Percentiles rank a stretch among this genome's conserved stretches.
Conservation (phyloP, 2,888 invertebrate genomes). For the Dasysyrphus albostriatus region DNA sequence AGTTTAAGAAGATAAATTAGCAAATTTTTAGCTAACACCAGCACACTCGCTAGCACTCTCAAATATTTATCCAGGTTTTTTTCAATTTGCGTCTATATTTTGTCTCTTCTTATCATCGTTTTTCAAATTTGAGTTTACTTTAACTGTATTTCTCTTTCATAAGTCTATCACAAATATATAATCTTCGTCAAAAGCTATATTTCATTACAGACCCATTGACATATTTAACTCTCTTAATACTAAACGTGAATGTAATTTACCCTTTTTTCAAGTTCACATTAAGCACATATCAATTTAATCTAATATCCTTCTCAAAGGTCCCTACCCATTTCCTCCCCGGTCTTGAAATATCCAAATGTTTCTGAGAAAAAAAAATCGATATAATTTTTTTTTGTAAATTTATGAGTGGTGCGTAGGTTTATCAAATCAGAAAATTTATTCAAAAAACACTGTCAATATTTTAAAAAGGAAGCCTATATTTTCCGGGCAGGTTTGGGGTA, state of each 20-base stretch:
- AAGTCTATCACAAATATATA: too few relatives aligned
- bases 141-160: too few relatives aligned
- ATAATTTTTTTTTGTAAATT: slow-evolving; percentile 44
- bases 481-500: slow-evolving; percentile 26
- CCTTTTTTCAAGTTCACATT: slow-evolving; percentile 15
- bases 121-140: too few relatives aligned
- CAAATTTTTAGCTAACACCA: too few relatives aligned
- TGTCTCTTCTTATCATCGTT: too few relatives aligned
- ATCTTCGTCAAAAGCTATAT: background rate
- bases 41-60: too few relatives aligned
- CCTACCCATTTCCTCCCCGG: background rate
- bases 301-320: background rate
- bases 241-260: slow-evolving; percentile 11
- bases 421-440: slow-evolving; percentile 63
- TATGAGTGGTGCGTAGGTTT: slow-evolving; percentile 48
- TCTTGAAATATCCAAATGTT: background rate
- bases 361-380: background rate
- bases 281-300: background rate
- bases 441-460: slow-evolving; percentile 58
- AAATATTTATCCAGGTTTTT: too few relatives aligned
- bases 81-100: too few relatives aligned
- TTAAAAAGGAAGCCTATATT: slow-evolving; percentile 37
- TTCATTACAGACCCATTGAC: background rate
- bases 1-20: too few relatives aligned
- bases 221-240: background rate